These are phyloP conservation scores for Temnopleurus reevesii DNA, from an alignment of 53 echinoderm and acorn worm species.

Conservation along the genomic window DNA sequence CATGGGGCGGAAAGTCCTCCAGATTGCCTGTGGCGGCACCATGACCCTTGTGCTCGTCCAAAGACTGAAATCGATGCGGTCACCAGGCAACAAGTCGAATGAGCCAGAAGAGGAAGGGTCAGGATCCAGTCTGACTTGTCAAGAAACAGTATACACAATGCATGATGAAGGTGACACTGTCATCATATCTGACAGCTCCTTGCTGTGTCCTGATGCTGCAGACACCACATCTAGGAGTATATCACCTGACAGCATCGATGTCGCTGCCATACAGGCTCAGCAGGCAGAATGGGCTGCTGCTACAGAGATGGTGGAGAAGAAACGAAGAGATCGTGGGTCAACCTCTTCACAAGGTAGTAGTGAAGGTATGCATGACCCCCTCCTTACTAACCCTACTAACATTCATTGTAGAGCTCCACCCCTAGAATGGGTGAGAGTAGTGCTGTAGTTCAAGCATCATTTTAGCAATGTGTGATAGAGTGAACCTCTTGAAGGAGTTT, in stretches of 20 bases:
- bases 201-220: conserved; percentile 52
- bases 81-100: conserved; percentile 65
- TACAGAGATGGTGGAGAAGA: conserved; percentile 49
- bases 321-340: conserved; percentile 40
- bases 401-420: too few relatives aligned
- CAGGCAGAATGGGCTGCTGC: conserved; percentile 55
- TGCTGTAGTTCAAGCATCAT: too few relatives aligned
- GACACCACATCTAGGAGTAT: conserved; percentile 59
- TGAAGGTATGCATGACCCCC: conserved; percentile 63
- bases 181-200: conserved; percentile 84
- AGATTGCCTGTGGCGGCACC: conserved; percentile 79
- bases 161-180: conserved; percentile 93
- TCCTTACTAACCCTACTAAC: conserved; percentile 40
- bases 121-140: conserved; percentile 70
- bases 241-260: conserved; percentile 94
- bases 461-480: too few relatives aligned
- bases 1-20: conserved; percentile 81
- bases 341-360: conserved; percentile 65
- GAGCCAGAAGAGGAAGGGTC: conserved; percentile 86
- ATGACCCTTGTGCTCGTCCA: conserved; percentile 85
- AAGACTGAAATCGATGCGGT: conserved; percentile 70
- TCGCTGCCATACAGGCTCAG: conserved; percentile 66
- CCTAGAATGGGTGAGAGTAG: too few relatives aligned
- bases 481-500: too few relatives aligned
- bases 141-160: conserved; percentile 77